A percentile compares a stretch with the other conserved stretches of the same genome.
phyloP scores from a whole-genome alignment of 2,888 invertebrate genomes.

The Pachymerium ferrugineum region DNA sequence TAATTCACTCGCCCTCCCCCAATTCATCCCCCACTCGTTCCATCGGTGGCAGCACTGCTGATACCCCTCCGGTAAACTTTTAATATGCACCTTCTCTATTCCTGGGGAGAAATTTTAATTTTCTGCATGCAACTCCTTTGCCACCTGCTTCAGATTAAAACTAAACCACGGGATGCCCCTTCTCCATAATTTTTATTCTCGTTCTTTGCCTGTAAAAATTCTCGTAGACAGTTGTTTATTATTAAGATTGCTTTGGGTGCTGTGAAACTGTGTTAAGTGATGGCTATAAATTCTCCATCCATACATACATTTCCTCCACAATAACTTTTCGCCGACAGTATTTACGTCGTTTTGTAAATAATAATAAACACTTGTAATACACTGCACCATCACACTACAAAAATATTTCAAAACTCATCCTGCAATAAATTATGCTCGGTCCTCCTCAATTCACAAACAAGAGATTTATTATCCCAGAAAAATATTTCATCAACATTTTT shows the following conservation, averaged over 20 bases:
- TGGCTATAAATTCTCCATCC: constrained; percentile 10
- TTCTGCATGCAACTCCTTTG: constrained; percentile 21
- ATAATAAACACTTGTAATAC: constrained; percentile 23
- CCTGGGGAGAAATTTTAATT: constrained; percentile 31
- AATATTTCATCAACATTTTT: constrained; percentile 22
- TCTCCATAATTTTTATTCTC: constrained; percentile 20
- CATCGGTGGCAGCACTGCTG: constrained; percentile 20
- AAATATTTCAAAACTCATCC: constrained; percentile 2
- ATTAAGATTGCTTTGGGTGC: constrained; percentile 24
- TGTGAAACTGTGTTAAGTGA: constrained; percentile 21
- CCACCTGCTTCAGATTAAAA: constrained; percentile 25
- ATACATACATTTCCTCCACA: background rate
- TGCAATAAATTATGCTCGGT: background rate
- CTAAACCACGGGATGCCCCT: constrained; percentile 30
- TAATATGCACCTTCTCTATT: constrained; percentile 31
- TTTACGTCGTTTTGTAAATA: background rate
- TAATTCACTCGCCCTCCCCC: constrained; percentile 28
- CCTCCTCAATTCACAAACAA: constrained; percentile 3
- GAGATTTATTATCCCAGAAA: background rate
- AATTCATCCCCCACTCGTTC: background rate
- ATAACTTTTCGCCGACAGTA: constrained; percentile 10
- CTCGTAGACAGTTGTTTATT: constrained; percentile 11
- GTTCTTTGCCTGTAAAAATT: background rate
- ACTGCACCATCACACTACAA: background rate
- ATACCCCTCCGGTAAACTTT: constrained; percentile 29